phyloP scores from a whole-genome alignment of 2,113 vertebrate species.

The human (Homo sapiens) region GRCh38 chr4:158023501-158024000 shows the following conservation, averaged over 20 bases:
- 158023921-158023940: not conserved
- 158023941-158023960: not conserved
- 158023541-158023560: not conserved
- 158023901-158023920: not conserved
- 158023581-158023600: not conserved
- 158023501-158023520: not conserved
- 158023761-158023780: not conserved
- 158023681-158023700: not conserved
- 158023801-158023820: not conserved
- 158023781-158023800: not conserved
- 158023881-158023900: not conserved
- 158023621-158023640: not conserved
- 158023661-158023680: not conserved
- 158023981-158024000: not conserved
- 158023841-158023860: not conserved
- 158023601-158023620: not conserved
- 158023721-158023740: not conserved
- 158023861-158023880: not conserved
- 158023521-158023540: not conserved
- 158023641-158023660: not conserved
- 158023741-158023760: not conserved
- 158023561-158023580: not conserved
- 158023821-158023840: not conserved
- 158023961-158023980: not conserved
- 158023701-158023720: not conserved